A percentile compares a stretch with the other conserved stretches of the same genome.
Evolutionary conservation across 2,888 invertebrate species (phyloP).

Genomic region (Lordiphosa andalusiaca): DNA sequence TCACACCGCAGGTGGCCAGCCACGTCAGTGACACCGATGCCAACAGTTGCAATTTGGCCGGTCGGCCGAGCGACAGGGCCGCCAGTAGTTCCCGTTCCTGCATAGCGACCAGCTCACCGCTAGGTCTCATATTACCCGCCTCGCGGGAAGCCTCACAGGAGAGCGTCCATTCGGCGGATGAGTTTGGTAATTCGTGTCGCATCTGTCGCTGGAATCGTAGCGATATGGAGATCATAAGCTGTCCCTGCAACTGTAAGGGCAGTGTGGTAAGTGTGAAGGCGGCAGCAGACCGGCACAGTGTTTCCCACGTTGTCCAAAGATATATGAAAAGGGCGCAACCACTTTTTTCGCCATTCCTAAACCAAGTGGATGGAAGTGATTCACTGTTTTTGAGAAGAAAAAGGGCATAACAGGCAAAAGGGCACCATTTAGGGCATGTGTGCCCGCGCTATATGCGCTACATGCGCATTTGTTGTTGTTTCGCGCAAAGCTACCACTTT

Average conservation of each 20-base stretch:
- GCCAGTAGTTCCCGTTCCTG: not conserved
- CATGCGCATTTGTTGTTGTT: too few species aligned
- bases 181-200: conserved; percentile 74
- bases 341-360: too few species aligned
- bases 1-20: not conserved
- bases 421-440: too few species aligned
- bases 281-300: not conserved
- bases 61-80: not conserved
- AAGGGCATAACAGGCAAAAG: too few species aligned
- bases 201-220: conserved; percentile 77
- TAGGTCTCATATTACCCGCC: conserved; percentile 5
- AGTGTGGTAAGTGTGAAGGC: conserved; percentile 69
- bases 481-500: too few species aligned
- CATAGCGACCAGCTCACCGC: conserved; percentile 4
- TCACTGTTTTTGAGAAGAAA: too few species aligned
- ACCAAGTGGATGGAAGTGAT: too few species aligned
- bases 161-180: conserved; percentile 67
- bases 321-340: too few species aligned
- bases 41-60: not conserved
- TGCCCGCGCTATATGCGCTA: too few species aligned
- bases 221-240: conserved; percentile 70
- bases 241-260: conserved; percentile 78
- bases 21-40: not conserved
- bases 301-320: too few species aligned
- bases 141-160: conserved; percentile 29